phyloP scores from a whole-genome alignment of 2,888 invertebrate species.

The Steinernema hermaphroditum region DNA sequence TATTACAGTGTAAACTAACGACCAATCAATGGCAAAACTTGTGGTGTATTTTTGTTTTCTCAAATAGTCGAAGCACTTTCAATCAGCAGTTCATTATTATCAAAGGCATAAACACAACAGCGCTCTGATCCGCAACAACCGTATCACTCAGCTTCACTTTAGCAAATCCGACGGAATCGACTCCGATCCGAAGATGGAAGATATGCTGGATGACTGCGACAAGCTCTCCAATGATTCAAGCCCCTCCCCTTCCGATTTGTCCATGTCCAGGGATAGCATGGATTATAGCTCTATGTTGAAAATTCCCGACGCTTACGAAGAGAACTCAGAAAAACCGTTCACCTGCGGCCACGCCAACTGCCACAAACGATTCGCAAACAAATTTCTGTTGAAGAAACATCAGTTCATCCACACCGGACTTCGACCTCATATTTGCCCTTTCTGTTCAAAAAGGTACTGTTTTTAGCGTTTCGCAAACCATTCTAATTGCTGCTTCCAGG shows the following conservation, averaged over 20 bases:
- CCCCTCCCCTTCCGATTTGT: constrained; percentile 42
- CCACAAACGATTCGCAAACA: constrained; percentile 65
- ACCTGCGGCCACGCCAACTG: constrained; percentile 61
- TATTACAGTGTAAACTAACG: constrained; percentile 26
- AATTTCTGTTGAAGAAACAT: constrained; percentile 66
- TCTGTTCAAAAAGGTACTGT: constrained; percentile 60
- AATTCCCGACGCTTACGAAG: constrained; percentile 23
- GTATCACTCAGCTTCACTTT: background rate
- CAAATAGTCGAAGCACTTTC: background rate
- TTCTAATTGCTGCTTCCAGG: constrained; percentile 47
- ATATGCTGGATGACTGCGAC: constrained; percentile 35
- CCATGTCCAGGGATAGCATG: constrained; percentile 15
- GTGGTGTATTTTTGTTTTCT: constrained; percentile 26
- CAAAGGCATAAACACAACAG: background rate
- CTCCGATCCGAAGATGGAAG: constrained; percentile 28
- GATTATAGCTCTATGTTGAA: constrained; percentile 23
- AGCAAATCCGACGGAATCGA: constrained; percentile 8
- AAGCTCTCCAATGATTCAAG: constrained; percentile 40
- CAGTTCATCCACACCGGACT: constrained; percentile 66
- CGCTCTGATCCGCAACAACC: no score
- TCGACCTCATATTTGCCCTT: constrained; percentile 65
- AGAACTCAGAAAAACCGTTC: constrained; percentile 59
- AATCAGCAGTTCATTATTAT: background rate
- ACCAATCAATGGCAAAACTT: constrained; percentile 20
- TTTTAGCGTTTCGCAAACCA: background rate